Evolutionary conservation across 2,888 invertebrate species (phyloP).

Genomic region (Sinopyrophorus schimmeli): DNA sequence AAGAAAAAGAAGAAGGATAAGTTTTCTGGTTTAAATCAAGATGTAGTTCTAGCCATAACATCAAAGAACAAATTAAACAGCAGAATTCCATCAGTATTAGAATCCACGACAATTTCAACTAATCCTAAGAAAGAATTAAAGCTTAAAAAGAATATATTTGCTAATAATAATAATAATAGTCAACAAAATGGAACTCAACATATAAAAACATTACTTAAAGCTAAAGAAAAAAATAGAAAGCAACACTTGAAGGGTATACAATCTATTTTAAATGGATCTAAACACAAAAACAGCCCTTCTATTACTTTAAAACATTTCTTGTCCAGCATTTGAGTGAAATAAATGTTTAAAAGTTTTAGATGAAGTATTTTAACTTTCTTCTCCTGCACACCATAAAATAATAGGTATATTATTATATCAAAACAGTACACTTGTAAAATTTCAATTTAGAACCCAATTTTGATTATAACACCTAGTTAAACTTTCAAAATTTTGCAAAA

Average conservation of each 20-base stretch:
- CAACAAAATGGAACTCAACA: neutral
- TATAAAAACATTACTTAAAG: conserved; percentile 21
- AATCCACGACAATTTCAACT: neutral
- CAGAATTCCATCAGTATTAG: conserved; percentile 11
- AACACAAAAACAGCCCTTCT: conserved; percentile 23
- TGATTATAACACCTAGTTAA: neutral
- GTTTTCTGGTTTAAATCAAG: conserved; percentile 53
- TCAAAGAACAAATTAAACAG: conserved; percentile 15
- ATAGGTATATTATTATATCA: too few relatives aligned
- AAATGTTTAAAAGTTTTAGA: neutral
- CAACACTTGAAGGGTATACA: conserved; percentile 27
- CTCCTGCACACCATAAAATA: too few relatives aligned
- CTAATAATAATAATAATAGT: neutral
- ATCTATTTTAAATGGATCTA: conserved; percentile 21
- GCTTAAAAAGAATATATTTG: neutral
- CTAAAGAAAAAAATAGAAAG: conserved; percentile 23
- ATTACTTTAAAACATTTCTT: conserved; percentile 28
- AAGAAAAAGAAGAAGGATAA: conserved; percentile 52
- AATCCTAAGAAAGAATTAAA: neutral
- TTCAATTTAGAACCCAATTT: too few relatives aligned
- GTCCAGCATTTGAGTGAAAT: conserved; percentile 18
- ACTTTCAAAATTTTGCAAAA: too few relatives aligned
- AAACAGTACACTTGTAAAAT: too few relatives aligned
- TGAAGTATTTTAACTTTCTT: too few relatives aligned
- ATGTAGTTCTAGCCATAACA: conserved; percentile 31